Evolutionary conservation across 2,797 vertebrate genomes (phyloP), one percentile per base, ranked within the genome.

Genomic region (Channallabes apus): DNA sequence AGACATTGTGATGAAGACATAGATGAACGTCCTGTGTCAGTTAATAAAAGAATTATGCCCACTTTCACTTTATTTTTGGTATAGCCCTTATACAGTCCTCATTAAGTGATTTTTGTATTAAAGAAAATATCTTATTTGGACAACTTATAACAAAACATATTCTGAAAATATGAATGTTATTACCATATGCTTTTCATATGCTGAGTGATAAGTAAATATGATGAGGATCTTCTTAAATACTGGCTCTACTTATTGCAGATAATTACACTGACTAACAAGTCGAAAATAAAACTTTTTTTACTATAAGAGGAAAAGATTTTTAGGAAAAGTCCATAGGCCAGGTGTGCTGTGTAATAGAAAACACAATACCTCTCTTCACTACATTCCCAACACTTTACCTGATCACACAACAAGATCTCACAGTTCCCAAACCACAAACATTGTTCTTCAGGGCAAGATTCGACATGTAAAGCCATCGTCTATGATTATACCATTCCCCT

Each of bases 401-500:
- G 76, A 75, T 84, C 68, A 18, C 72, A 84, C 65, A 86, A 77
- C 79, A 76, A 75, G 84, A 89, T 87, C 84, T 85, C 80, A 82
- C 86, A 82, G 82, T 72, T 84, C 71, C 61, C 51, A 85, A 84
- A 85, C 84, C 82, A 80, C 84, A 84, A 84, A 80, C 89, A 86
- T 86, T 91, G 89, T 89, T 88, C 73, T 73, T 59, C 27, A 51
- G 71, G 79, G 83, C 91, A 89, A 87, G 90, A 89, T 79, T 75
- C 67, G 65, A 89, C 91, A 90, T n/a, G 85, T 78, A 83, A 85
- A 82, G 81, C 84, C 67, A 77, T 32, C 41, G 73, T 85, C 89
- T 90, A 46, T 90, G 85, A 91, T 89, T 91, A 89, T 77, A 90
- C 38, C 64, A 65, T 87, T 90, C 82, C 46, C 83, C 85, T 79